Evolutionary conservation across 2,888 invertebrate species (phyloP), one percentile per base, ranked within the genome.

Genomic region (Cheilosia variabilis): DNA sequence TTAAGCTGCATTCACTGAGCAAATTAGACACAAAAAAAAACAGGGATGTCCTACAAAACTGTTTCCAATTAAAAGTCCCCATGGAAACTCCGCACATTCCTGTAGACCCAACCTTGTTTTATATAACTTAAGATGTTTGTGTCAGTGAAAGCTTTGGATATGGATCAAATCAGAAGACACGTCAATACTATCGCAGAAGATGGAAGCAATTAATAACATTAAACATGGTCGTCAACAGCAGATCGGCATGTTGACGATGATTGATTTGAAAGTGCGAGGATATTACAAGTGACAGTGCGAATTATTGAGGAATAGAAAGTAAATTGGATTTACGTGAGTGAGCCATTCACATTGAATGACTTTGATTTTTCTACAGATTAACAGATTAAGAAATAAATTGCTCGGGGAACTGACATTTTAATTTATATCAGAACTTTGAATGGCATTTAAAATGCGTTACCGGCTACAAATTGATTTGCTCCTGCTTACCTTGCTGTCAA

Each of bases 191-290:
- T 60, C 50, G 43, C 63, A 50, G 55, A 63, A 71, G 37, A 63
- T 22, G 63, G 41, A 71, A 71, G 37, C 55, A 19, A 57, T 62
- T 63, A 65, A 71, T 24, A 37, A 22, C 45, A 41, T 43, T 50
- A 37, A 37, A 55, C 55, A 57, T 22, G 37, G 69, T 37, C 37
- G 27, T 68, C 58, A 60, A 60, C 53, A 69, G 55, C 55, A 47
- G 27, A 24, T 69, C 63, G 68, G 27, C 69, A 47, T 62, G 37
- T 63, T 57, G 60, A 71, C 57, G 65, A 24, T 65, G 34, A 52
- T 65, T n/a, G 71, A 57, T 57, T 71, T 71, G 71, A 65, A 78
- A 63, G 63, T 65, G 71, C 22, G 31, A 71, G 47, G 53, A 41
- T 41, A 71, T 50, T 47, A 27, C 13, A 17, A 78, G 62, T 34